A percentile compares a stretch with the other conserved stretches of the same genome.
phyloP scores from a whole-genome alignment of 2,888 invertebrate species.

The Oeneis ivallda region DNA sequence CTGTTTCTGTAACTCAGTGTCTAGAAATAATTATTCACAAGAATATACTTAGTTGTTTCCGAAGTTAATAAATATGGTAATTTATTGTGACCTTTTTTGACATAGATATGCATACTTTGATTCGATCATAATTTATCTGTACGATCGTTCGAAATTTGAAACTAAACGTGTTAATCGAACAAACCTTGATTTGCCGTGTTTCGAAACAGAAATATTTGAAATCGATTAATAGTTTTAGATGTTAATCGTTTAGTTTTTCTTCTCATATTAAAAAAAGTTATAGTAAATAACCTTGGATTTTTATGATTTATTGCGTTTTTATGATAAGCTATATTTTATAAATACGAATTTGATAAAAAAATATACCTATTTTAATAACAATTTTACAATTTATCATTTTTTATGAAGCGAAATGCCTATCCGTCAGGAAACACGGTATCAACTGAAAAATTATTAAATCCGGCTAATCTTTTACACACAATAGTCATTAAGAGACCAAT shows the following conservation, averaged over 20 bases:
- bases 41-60: constrained; percentile 26
- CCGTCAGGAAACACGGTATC: constrained; percentile 18
- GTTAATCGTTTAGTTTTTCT: constrained; percentile 21
- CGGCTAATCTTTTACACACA: constrained; percentile 14
- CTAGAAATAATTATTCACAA: background rate
- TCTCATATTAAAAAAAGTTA: constrained; percentile 26
- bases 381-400: background rate
- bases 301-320: constrained; percentile 29
- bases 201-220: constrained; percentile 30
- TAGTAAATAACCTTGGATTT: constrained; percentile 36
- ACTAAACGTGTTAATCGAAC: constrained; percentile 29
- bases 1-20: too few species aligned
- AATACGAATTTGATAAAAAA: constrained; percentile 11
- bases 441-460: constrained; percentile 9
- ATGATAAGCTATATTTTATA: constrained; percentile 17
- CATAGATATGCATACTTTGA: constrained; percentile 26
- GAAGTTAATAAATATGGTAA: constrained; percentile 38
- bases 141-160: constrained; percentile 28
- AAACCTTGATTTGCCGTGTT: constrained; percentile 37
- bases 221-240: constrained; percentile 25
- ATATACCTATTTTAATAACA: background rate
- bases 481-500: too few species aligned
- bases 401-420: constrained; percentile 4
- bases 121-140: constrained; percentile 27
- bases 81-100: constrained; percentile 39